Base-by-base conservation (phyloP, 2,113 vertebrate genomes). In the Cynocephalus volans region DNA sequence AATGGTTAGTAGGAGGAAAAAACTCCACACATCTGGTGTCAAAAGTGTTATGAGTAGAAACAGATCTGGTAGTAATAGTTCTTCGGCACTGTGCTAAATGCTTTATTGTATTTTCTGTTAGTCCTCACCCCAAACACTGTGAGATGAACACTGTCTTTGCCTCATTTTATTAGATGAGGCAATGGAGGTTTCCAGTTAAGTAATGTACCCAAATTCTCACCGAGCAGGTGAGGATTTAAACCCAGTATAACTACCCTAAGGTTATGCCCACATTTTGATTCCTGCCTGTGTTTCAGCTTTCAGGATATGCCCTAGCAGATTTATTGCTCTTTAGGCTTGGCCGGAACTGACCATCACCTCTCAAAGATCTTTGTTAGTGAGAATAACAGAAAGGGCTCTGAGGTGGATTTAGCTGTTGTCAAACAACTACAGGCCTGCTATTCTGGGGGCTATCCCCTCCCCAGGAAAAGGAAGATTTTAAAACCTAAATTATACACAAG, bases 401-500 rank as follows among this genome's bases (percentile, higher is more conserved):
- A 23, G 15, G 11, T 26, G 87, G 41, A 82, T 12, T 77, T 52
- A 94, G 69, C 36, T 81, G 3, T 73, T 87, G 62, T 82, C 48
- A 76, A 91, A 77, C 67, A 58, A 62, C 13, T 19, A 48, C 4
- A 60, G 88, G 96, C 97, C 85, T 11, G 60, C 90, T 93, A 96
- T 94, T 95, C 79, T 58, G 87, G 96, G 94, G 79, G 64, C 65
- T 72, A 88, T 97, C 97, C 97, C 97, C 97, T 90, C 60, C 87
- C 90, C 95, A 97, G 95, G 96, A 90, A 98, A 97, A 97, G 92
- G 93, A 88, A 82, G 70, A 93, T 94, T 98, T 99, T 87, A 97
- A 97, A 98, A 95, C 31, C 13, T 93, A 96, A 97, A 79, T 36
- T n/a, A 90, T 95, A 96, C 82, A 96, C 88, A 93, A 95, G 97